Evolutionary conservation across 1,140 invertebrate species (phyloP).

Genomic region (Diabrotica undecimpunctata): DNA sequence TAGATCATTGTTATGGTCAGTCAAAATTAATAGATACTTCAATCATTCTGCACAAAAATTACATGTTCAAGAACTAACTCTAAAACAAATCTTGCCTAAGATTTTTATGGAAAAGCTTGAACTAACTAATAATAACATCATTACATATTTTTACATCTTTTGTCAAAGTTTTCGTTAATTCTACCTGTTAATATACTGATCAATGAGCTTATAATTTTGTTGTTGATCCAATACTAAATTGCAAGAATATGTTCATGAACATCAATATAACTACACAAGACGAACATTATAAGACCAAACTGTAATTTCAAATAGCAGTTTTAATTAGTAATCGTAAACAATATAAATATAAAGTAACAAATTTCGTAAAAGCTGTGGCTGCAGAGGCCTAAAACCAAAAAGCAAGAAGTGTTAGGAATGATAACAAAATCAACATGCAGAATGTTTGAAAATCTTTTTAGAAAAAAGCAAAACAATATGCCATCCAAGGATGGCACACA

Average conservation of each 20-base stretch:
- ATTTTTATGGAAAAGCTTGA: not conserved
- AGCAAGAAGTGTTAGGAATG: constrained; percentile 38
- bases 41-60: constrained; percentile 40
- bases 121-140: too few relatives aligned
- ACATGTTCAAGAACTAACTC: constrained; percentile 1
- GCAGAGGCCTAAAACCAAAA: constrained; percentile 42
- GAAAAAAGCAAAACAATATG: constrained; percentile 20
- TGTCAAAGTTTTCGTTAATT: too few relatives aligned
- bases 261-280: not conserved
- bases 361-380: constrained; percentile 31
- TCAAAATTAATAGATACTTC: constrained; percentile 33
- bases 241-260: not conserved
- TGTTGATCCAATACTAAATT: too few relatives aligned
- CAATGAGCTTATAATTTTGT: too few relatives aligned
- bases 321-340: constrained; percentile 14
- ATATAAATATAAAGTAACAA: constrained; percentile 3
- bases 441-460: constrained; percentile 56
- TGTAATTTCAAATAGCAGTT: constrained; percentile 17
- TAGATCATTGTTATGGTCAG: constrained; percentile 21
- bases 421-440: constrained; percentile 52
- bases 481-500: constrained; percentile 6
- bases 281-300: not conserved
- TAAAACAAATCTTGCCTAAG: not conserved
- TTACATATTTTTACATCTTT: too few relatives aligned
- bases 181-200: too few relatives aligned